Evolutionary conservation across 2,113 vertebrate genomes (phyloP).

Genomic region (Gopherus evgoodei): DNA sequence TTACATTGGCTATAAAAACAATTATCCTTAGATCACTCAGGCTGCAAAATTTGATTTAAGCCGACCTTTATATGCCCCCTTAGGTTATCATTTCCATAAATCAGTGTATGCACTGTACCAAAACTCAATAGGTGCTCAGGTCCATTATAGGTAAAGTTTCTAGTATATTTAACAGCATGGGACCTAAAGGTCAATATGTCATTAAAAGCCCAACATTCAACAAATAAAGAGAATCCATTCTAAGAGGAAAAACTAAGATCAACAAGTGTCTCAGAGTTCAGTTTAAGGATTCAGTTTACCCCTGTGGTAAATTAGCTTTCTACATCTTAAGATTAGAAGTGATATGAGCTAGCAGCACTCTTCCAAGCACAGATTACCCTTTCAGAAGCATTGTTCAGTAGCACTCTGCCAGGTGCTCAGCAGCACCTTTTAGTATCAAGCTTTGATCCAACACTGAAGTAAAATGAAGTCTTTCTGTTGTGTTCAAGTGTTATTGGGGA

Average conservation of each 20-base stretch:
- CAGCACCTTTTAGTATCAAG: conserved; percentile 18
- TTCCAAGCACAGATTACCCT: not conserved
- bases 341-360: not conserved
- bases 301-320: not conserved
- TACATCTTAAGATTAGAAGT: fast-evolving
- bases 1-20: conserved; percentile 79
- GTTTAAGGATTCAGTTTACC: not conserved
- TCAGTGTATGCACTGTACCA: not conserved
- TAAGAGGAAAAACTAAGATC: conserved; percentile 38
- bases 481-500: conserved; percentile 60
- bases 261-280: not conserved
- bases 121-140: not conserved
- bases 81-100: conserved; percentile 41
- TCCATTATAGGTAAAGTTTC: not conserved
- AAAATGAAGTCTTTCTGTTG: conserved; percentile 51
- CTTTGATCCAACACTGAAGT: conserved; percentile 57
- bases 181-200: conserved; percentile 13
- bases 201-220: conserved; percentile 10
- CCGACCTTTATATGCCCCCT: conserved; percentile 1
- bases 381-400: fast-evolving
- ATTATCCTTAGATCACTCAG: conserved; percentile 57
- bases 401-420: not conserved
- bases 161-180: not conserved
- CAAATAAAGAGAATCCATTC: not conserved
- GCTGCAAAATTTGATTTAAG: conserved; percentile 36